Conservation (phyloP, 2,888 invertebrate genomes). For the Meteorus colon region DNA sequence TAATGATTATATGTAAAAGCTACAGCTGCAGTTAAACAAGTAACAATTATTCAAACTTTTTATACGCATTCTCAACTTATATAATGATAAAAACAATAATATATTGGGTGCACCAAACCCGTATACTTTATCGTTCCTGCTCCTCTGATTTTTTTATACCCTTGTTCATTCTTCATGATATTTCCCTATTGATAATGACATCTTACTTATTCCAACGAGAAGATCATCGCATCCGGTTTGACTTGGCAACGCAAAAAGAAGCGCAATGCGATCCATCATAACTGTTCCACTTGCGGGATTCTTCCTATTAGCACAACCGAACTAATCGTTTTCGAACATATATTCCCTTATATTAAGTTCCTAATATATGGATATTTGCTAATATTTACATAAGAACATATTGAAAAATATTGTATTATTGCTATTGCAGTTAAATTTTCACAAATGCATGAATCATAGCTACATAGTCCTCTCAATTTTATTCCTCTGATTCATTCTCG, state of each 20-base stretch:
- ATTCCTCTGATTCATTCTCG: too few species aligned
- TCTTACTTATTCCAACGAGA: slow-evolving; percentile 10
- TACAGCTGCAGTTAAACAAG: background rate
- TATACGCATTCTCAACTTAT: background rate
- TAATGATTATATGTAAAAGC: background rate
- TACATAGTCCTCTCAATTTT: too few species aligned
- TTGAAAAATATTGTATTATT: background rate
- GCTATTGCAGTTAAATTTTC: background rate
- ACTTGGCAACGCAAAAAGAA: slow-evolving; percentile 48
- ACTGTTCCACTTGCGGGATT: slow-evolving; percentile 72
- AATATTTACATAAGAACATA: background rate
- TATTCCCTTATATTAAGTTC: slow-evolving; percentile 1
- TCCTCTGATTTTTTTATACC: background rate
- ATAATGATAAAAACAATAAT: background rate
- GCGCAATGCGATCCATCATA: slow-evolving; percentile 62
- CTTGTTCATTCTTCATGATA: background rate
- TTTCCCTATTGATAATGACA: background rate
- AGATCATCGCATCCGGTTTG: slow-evolving; percentile 26
- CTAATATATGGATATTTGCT: background rate
- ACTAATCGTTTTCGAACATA: slow-evolving; percentile 61
- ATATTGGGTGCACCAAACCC: background rate
- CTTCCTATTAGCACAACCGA: slow-evolving; percentile 70
- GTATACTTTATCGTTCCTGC: background rate
- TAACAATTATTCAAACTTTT: background rate
- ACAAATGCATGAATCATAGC: too few species aligned